Conservation (phyloP, 2,113 vertebrate species). For the Plestiodon gilberti region DNA sequence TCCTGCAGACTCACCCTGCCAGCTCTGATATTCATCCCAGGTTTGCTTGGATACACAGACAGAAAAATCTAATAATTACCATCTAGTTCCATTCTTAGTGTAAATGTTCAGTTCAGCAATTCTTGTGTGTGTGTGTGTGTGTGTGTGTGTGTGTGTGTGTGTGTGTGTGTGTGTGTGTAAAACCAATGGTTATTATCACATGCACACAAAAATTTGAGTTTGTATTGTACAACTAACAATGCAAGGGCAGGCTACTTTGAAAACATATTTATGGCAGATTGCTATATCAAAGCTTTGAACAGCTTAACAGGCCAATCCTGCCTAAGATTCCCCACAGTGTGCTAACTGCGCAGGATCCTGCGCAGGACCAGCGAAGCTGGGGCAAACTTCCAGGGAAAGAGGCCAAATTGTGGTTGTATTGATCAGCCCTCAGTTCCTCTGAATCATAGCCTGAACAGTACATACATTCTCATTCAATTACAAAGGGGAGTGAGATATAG, state of each 20-base stretch:
- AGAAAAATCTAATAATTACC: constrained; percentile 1
- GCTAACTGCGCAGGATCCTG: no score
- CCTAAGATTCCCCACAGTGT: no score
- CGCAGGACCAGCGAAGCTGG: no score
- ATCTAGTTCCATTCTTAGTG: constrained; percentile 42
- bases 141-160: no score
- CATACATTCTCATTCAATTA: no score
- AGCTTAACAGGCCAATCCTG: no score
- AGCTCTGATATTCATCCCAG: constrained; percentile 10
- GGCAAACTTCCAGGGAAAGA: no score
- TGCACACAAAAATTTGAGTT: background rate
- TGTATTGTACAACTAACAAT: background rate
- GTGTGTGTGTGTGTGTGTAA: no score
- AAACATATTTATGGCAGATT: background rate
- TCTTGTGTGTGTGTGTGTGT: no score
- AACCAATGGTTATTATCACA: constrained; percentile 33
- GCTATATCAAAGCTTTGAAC: background rate
- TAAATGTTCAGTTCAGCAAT: background rate
- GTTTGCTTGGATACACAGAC: background rate
- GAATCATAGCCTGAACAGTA: no score
- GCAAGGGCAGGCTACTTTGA: background rate
- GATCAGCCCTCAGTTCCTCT: no score
- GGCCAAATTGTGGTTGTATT: background rate
- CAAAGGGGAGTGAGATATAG: no score
- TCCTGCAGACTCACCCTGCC: constrained; percentile 42